A percentile compares a stretch with the other conserved stretches of the same genome.
These are phyloP conservation scores for Nesogale talazaci DNA, from an alignment of 2,113 vertebrate genomes.

Conservation along the genomic window DNA sequence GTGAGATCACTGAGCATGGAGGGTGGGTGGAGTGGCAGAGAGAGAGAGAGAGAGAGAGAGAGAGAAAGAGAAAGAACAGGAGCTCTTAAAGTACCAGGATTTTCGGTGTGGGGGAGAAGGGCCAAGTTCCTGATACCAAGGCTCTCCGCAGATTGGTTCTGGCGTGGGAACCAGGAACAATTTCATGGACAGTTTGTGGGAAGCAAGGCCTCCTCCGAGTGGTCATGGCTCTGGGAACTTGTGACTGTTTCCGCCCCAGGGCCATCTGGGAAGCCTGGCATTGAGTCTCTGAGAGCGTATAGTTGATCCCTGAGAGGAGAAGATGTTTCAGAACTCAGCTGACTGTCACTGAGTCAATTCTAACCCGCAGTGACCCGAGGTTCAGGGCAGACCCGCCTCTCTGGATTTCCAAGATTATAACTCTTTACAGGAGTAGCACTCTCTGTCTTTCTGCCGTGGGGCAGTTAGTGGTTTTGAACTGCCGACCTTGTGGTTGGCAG, in stretches of 20 bases:
- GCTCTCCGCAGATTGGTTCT: background rate
- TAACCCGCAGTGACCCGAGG: too few relatives aligned
- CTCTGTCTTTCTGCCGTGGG: too few relatives aligned
- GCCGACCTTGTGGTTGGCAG: too few relatives aligned
- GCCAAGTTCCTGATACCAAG: background rate
- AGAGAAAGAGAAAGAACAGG: accelerated
- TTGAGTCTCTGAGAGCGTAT: background rate
- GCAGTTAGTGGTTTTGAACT: too few relatives aligned
- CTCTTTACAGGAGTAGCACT: too few relatives aligned
- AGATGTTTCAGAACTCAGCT: background rate
- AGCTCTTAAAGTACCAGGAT: background rate
- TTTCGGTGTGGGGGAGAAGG: background rate
- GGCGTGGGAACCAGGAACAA: background rate
- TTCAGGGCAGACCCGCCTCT: too few relatives aligned
- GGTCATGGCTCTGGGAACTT: background rate
- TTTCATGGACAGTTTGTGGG: accelerated
- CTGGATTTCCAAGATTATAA: too few relatives aligned
- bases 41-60: background rate
- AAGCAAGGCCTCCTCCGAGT: accelerated
- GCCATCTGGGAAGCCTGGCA: background rate
- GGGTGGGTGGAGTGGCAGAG: background rate
- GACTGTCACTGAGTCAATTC: too few relatives aligned
- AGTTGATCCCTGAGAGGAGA: background rate
- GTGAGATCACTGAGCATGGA: too few relatives aligned
- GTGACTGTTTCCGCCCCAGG: background rate